These are phyloP conservation scores for Paedocypris micromegethes DNA, from an alignment of 2,797 vertebrate genomes.

Conservation along the genomic window DNA sequence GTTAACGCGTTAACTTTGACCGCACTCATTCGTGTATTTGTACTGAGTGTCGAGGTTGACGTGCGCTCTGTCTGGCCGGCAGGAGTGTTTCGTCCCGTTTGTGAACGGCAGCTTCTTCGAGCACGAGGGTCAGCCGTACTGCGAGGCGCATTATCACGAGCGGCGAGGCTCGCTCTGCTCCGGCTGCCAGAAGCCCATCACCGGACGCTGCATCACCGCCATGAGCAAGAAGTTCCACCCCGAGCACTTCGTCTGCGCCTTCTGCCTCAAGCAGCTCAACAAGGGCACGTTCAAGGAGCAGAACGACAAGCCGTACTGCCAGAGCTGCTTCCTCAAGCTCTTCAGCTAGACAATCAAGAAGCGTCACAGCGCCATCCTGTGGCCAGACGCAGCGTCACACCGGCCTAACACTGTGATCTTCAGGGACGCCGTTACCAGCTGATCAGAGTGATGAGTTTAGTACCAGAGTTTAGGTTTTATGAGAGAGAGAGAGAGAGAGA, in stretches of 20 bases:
- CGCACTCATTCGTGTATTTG: no score
- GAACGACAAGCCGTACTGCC: slow-evolving; percentile 98
- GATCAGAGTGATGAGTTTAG: no score
- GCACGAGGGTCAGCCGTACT: slow-evolving; percentile 95
- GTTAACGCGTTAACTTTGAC: no score
- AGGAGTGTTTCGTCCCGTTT: slow-evolving; percentile 97
- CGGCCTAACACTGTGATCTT: no score
- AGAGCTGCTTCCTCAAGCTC: slow-evolving; percentile 95
- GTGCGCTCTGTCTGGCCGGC: no score
- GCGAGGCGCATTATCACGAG: slow-evolving; percentile 97
- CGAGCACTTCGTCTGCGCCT: slow-evolving; percentile 98
- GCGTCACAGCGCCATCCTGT: no score
- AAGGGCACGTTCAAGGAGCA: slow-evolving; percentile 99
- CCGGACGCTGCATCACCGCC: slow-evolving; percentile 95
- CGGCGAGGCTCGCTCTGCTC: slow-evolving; percentile 93
- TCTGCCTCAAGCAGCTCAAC: slow-evolving; percentile 98
- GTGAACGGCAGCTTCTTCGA: slow-evolving; percentile 97
- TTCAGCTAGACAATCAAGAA: slow-evolving; percentile 96
- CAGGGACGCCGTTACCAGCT: no score
- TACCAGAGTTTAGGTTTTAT: no score
- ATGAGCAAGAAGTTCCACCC: slow-evolving; percentile 99
- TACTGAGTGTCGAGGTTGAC: no score
- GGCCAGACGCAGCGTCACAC: no score
- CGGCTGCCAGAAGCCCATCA: slow-evolving; percentile 98
- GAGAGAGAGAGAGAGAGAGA: no score